Evolutionary conservation across 2,113 vertebrate genomes (phyloP), one percentile per base, ranked within the genome.

Genomic region (Semicossyphus pulcher): DNA sequence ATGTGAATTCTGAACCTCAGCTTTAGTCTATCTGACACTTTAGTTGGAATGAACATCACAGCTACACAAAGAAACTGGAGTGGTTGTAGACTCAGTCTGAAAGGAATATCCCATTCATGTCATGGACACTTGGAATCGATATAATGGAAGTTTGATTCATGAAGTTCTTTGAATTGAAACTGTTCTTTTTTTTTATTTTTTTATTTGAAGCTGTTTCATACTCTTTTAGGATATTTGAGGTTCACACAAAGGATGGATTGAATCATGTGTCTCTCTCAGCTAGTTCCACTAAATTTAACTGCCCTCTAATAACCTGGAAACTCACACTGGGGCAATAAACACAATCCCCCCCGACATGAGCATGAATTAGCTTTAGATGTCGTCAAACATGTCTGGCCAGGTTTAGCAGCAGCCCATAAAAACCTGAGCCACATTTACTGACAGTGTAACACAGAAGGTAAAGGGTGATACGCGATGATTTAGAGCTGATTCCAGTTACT

Each of bases 311-410:
- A 76, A 80, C 67, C 58, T 66, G 29, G 32, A 63, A 70, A 65
- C 3, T 53, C 48, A 58, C 53, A 54, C 45, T 3, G 31, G 48
- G 29, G 53, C 44, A 61, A 62, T 63, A 79, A 65, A 84, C 52
- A 32, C 57, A 56, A 42, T 25, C 25, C 51, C 48, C n/a, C 70
- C 34, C 4, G 59, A 75, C 68, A 74, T 34, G 36, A 80, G 49
- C 60, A 39, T 31, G 42, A 81, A 85, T 79, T 80, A 74, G 26
- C 31, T 59, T 58, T 52, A 37, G 54, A 71, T 69, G 65, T 53
- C 48, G 52, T 58, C 25, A 76, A 86, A 88, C 86, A 67, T 76
- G 83, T 67, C 75, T 47, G 42, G 56, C 21, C 75, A 74, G 31
- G 81, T 86, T 77, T n/a, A 68, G 47, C 56, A 56, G 49, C 28